Evolutionary conservation across 2,113 vertebrate genomes (phyloP).

Genomic region (Arizona elegans): DNA sequence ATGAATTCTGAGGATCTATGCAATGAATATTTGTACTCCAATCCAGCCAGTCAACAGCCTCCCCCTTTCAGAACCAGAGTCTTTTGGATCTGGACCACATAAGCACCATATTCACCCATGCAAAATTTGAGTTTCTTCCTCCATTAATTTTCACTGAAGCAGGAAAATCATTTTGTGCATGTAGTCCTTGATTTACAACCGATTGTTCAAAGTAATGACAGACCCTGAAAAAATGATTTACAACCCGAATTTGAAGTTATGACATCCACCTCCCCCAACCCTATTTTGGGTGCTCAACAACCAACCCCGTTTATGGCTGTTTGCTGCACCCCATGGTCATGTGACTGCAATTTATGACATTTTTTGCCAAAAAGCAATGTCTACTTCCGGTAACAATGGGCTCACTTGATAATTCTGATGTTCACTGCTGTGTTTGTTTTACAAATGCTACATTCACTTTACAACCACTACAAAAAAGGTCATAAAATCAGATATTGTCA

Average conservation of each 20-base stretch:
- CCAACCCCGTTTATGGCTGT: neutral
- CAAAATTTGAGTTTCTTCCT: neutral
- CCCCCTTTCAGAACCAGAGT: neutral
- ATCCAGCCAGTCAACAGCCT: neutral
- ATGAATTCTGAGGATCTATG: neutral
- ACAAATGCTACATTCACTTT: neutral
- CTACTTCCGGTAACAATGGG: neutral
- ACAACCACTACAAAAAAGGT: neutral
- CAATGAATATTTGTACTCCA: neutral
- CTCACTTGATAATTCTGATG: neutral
- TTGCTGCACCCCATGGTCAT: neutral
- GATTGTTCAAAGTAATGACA: neutral
- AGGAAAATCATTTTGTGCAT: neutral
- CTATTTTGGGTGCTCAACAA: neutral
- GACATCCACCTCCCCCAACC: neutral
- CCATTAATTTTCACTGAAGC: neutral
- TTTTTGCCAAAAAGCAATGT: neutral
- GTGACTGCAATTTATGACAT: neutral
- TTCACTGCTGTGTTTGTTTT: neutral
- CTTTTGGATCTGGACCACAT: neutral
- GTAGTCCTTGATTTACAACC: neutral
- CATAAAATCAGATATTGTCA: neutral
- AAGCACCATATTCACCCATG: neutral
- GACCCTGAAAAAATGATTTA: neutral
- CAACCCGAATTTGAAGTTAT: neutral